Evolutionary conservation across 2,888 invertebrate genomes (phyloP).

Genomic region (Cephonodes hylas): DNA sequence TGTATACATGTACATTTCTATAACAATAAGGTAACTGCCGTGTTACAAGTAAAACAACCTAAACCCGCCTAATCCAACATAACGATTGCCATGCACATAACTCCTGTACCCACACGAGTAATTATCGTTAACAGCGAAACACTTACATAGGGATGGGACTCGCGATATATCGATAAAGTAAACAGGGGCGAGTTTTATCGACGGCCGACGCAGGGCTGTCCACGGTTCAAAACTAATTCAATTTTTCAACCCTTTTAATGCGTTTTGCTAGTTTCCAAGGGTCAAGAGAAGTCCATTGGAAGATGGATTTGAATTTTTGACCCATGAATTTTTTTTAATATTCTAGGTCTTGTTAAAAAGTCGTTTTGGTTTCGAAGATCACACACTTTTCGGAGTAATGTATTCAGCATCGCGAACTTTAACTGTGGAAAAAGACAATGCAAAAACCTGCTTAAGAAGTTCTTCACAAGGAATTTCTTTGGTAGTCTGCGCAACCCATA

Average conservation of each 20-base stretch:
- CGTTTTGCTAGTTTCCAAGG: neutral
- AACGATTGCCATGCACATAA: conserved; percentile 8
- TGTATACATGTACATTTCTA: no score
- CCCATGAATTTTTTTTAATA: no score
- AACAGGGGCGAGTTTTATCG: conserved; percentile 49
- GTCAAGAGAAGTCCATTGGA: neutral
- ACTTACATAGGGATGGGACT: conserved; percentile 59
- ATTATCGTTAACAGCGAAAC: conserved; percentile 61
- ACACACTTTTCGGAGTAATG: no score
- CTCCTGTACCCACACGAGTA: conserved; percentile 39
- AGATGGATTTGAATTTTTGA: no score
- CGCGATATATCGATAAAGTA: conserved; percentile 63
- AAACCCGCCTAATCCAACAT: neutral
- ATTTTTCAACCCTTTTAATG: neutral
- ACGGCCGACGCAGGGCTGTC: conserved; percentile 33
- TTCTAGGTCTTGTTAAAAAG: no score
- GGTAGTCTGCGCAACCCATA: no score
- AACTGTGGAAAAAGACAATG: neutral
- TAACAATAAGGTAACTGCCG: neutral
- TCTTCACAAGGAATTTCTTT: no score
- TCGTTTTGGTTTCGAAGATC: no score
- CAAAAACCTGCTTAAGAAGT: no score
- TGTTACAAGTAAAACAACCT: neutral
- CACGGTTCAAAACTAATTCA: neutral
- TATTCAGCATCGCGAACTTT: neutral